Conservation (phyloP, 1,140 invertebrate genomes). For the Dinothrombium tinctorium region DNA sequence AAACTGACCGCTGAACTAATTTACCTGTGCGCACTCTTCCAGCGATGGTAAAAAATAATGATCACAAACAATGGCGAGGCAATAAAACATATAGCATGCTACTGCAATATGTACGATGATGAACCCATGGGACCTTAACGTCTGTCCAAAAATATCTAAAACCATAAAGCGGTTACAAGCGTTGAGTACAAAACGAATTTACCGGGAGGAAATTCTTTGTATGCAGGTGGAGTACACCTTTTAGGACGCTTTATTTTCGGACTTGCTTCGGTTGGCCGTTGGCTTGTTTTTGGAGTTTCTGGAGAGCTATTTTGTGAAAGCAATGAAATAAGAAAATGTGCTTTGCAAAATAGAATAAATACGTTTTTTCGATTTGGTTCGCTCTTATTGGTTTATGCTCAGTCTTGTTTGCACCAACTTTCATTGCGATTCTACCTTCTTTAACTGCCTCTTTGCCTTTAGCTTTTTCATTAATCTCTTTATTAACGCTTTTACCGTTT, state of each 20-base stretch:
- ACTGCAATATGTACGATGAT: conserved; percentile 21
- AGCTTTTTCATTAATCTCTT: not conserved
- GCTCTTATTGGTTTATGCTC: not conserved
- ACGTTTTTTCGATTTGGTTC: not conserved
- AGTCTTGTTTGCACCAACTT: not conserved
- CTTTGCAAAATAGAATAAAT: not conserved
- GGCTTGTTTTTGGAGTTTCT: not conserved
- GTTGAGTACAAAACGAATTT: no score
- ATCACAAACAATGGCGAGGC: conserved; percentile 20
- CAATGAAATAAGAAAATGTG: not conserved
- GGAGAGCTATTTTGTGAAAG: not conserved
- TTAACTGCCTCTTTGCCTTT: not conserved
- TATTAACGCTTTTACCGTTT: not conserved
- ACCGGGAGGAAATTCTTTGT: conserved; percentile 18
- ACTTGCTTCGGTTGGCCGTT: not conserved
- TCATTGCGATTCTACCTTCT: not conserved
- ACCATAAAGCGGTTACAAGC: no score
- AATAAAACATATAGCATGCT: conserved; percentile 24
- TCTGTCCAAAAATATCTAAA: conserved; percentile 19
- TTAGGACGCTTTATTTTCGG: not conserved
- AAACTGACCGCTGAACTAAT: conserved; percentile 4
- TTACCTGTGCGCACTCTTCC: conserved; percentile 18
- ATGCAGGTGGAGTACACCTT: conserved; percentile 11
- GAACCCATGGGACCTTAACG: conserved; percentile 19
- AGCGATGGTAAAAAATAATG: conserved; percentile 19